A percentile compares a stretch with the other conserved stretches of the same genome.
These are phyloP conservation scores for Leptinotarsa rubiginosa DNA, from an alignment of 2,888 invertebrate species.

Conservation along the genomic window DNA sequence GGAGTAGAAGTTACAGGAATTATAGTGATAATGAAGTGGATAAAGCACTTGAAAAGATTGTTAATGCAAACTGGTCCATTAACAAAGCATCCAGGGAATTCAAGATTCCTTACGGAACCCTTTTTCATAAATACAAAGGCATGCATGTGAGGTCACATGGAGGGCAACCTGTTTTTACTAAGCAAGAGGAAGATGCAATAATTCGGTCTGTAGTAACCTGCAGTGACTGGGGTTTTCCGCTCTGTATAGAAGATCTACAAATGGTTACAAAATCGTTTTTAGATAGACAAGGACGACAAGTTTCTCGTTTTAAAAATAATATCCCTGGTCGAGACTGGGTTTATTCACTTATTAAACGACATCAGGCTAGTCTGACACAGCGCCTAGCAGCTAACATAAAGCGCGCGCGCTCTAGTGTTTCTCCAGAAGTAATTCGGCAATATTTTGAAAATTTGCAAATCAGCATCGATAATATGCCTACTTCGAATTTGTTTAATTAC, in stretches of 20 bases:
- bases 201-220: slow-evolving; percentile 36
- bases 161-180: no score
- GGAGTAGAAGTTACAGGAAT: slow-evolving; percentile 22
- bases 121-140: no score
- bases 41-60: slow-evolving; percentile 38
- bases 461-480: slow-evolving; percentile 7
- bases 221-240: slow-evolving; percentile 44
- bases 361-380: slow-evolving; percentile 34
- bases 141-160: no score
- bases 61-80: slow-evolving; percentile 30
- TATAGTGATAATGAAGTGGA: slow-evolving; percentile 22
- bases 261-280: slow-evolving; percentile 44
- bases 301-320: slow-evolving; percentile 40
- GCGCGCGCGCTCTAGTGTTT: slow-evolving; percentile 35
- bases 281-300: slow-evolving; percentile 38
- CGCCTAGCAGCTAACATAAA: slow-evolving; percentile 38
- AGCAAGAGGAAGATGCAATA: no score
- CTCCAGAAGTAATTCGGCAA: slow-evolving; percentile 33
- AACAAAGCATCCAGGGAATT: no score
- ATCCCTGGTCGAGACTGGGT: slow-evolving; percentile 40
- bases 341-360: slow-evolving; percentile 37
- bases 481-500: slow-evolving; percentile 15
- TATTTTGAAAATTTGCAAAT: slow-evolving; percentile 47
- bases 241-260: slow-evolving; percentile 40
- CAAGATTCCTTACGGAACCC: no score